Evolutionary conservation across 2,113 vertebrate species (phyloP).

Genomic region (Varanus salvator): DNA sequence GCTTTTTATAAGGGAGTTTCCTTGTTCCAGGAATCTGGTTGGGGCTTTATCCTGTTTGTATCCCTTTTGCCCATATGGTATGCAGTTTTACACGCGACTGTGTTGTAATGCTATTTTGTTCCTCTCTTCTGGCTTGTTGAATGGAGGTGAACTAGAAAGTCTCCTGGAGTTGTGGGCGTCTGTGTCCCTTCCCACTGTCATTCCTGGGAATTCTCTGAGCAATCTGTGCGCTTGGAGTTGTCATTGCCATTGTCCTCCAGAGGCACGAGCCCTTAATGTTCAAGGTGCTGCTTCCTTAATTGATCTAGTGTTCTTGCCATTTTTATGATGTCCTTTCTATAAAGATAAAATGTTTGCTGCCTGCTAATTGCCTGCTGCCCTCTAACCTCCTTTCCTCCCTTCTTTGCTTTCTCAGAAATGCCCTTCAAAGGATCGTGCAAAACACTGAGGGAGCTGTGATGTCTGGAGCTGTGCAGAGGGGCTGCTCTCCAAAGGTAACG

Average conservation of each 20-base stretch:
- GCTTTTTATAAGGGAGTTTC: neutral
- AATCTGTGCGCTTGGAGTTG: neutral
- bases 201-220: neutral
- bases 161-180: neutral
- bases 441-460: slow-evolving; percentile 67
- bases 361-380: slow-evolving; percentile 18
- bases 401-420: slow-evolving; percentile 73
- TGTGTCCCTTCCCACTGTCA: neutral
- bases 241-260: accelerated
- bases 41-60: neutral
- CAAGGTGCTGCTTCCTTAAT: neutral
- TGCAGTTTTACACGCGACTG: neutral
- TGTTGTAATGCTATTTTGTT: neutral
- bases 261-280: neutral
- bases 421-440: slow-evolving; percentile 62
- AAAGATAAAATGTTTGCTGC: slow-evolving; percentile 23
- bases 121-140: neutral
- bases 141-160: neutral
- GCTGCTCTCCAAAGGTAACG: slow-evolving; percentile 68
- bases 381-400: neutral
- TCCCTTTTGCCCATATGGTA: neutral
- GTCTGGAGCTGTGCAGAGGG: slow-evolving; percentile 67
- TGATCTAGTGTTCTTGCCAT: neutral
- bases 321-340: neutral
- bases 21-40: neutral